Conservation (phyloP, 2,113 vertebrate genomes). For the Bos indicus region DNA sequence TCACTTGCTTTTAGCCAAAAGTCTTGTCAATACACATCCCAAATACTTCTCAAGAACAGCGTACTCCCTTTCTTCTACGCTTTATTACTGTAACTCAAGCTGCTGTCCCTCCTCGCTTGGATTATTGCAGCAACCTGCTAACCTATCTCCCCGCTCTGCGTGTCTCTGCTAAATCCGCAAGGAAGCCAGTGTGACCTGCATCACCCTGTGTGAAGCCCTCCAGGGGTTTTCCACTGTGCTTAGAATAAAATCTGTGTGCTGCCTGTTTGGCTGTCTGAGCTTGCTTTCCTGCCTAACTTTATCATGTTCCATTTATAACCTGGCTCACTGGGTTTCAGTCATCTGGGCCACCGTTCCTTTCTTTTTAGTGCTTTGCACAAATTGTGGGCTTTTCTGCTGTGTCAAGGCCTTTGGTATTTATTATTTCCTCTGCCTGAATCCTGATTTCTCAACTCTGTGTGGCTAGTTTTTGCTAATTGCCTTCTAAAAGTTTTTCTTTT, state of each 20-base stretch:
- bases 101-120: neutral
- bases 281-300: neutral
- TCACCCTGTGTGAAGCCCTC: neutral
- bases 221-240: neutral
- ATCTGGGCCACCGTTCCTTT: neutral
- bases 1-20: neutral
- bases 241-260: neutral
- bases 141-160: neutral
- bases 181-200: neutral
- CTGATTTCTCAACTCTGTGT: neutral
- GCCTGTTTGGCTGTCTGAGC: neutral
- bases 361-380: neutral
- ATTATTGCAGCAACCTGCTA: neutral
- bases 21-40: neutral
- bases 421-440: neutral
- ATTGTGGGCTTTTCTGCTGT: neutral
- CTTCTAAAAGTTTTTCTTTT: neutral
- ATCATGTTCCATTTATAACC: accelerated
- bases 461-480: neutral
- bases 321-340: neutral
- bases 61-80: neutral
- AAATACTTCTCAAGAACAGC: neutral
- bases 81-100: neutral
- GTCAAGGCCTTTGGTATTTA: neutral
- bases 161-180: neutral